phyloP scores from a whole-genome alignment of 1,140 invertebrate species.

The Diuraphis noxia region DNA sequence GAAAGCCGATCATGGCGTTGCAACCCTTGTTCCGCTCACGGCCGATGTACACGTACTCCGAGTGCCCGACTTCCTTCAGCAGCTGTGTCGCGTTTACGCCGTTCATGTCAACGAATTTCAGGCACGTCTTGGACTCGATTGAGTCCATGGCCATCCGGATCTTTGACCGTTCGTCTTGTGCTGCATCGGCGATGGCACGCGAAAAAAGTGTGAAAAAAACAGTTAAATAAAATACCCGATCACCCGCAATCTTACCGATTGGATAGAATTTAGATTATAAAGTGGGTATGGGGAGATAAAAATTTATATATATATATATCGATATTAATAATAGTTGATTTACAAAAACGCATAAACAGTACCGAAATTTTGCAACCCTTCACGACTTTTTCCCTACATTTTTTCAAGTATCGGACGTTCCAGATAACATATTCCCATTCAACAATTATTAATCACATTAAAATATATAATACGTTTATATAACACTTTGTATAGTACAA shows the following conservation, averaged over 20 bases:
- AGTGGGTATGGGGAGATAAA: neutral
- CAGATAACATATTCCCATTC: neutral
- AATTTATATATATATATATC: neutral
- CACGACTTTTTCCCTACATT: neutral
- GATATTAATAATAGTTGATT: too few species aligned
- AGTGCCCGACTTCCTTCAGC: neutral
- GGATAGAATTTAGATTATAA: neutral
- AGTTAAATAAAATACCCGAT: neutral
- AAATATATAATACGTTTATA: neutral
- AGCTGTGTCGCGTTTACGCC: neutral
- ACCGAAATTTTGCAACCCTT: neutral
- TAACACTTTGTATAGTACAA: neutral
- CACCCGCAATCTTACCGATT: too few species aligned
- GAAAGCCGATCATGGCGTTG: neutral
- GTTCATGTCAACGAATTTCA: neutral
- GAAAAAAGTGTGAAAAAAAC: neutral
- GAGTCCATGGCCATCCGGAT: neutral
- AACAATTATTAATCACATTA: neutral
- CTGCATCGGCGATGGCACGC: neutral
- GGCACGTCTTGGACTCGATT: neutral
- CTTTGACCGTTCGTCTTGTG: neutral
- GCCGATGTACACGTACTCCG: neutral
- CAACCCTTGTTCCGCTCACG: neutral
- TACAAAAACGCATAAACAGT: neutral
- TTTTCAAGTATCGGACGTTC: neutral